Conservation (phyloP, 2,797 vertebrate genomes). For the Chloroceryle amazona region DNA sequence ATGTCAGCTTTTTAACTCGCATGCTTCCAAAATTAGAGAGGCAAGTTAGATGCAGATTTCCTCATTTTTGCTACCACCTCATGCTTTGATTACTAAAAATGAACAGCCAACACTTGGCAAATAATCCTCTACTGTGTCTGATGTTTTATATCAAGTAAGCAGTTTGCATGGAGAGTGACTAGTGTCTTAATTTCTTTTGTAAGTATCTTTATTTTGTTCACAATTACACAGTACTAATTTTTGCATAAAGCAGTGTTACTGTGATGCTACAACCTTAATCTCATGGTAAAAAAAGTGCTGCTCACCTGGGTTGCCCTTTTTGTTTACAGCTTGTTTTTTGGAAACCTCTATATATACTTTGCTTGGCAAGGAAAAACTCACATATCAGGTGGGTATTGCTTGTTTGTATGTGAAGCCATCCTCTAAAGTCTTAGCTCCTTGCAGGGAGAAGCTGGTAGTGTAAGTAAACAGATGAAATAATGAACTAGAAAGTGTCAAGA, state of each 20-base stretch:
- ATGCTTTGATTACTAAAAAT: neutral
- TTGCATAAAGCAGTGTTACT: neutral
- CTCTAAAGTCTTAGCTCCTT: neutral
- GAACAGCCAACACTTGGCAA: neutral
- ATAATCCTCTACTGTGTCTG: neutral
- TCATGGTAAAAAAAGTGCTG: neutral
- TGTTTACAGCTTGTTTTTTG: slow-evolving; percentile 92
- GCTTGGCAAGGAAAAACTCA: slow-evolving; percentile 94
- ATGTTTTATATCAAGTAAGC: neutral
- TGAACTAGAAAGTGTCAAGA: neutral
- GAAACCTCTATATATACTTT: slow-evolving; percentile 95
- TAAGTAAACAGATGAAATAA: neutral
- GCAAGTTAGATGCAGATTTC: neutral
- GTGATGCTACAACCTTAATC: neutral
- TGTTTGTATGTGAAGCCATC: neutral
- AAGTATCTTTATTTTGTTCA: neutral
- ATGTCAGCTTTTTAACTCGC: neutral
- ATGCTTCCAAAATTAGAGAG: neutral
- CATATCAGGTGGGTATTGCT: slow-evolving; percentile 88
- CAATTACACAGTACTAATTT: neutral
- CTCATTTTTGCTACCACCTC: neutral
- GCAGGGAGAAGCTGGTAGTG: too few species aligned
- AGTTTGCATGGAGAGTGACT: neutral
- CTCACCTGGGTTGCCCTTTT: neutral
- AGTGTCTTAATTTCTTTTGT: neutral